Evolutionary conservation across 2,888 invertebrate genomes (phyloP).

Genomic region (Idaea aversata): DNA sequence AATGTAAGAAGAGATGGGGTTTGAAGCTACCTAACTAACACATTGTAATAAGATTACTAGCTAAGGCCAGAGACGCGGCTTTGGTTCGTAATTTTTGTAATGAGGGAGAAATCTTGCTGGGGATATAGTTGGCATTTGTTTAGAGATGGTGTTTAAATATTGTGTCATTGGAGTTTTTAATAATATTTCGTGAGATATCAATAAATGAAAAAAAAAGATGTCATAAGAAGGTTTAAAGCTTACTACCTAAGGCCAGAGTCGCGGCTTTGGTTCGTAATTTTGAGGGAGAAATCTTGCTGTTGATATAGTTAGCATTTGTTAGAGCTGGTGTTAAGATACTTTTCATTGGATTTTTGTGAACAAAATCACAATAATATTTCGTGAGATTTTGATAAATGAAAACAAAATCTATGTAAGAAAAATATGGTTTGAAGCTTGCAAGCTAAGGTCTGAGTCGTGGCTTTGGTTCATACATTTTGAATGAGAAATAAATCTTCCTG

Average conservation of each 20-base stretch:
- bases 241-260: slow-evolving; percentile 10
- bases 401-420: slow-evolving; percentile 45
- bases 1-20: slow-evolving; percentile 19
- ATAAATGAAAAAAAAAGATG: slow-evolving; percentile 38
- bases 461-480: too few relatives aligned
- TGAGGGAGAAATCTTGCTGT: too few relatives aligned
- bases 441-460: slow-evolving; percentile 10
- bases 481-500: too few relatives aligned
- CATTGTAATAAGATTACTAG: slow-evolving; percentile 17
- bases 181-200: too few relatives aligned
- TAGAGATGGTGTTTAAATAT: too few relatives aligned
- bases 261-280: not conserved
- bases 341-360: too few relatives aligned
- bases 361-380: too few relatives aligned
- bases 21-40: slow-evolving; percentile 9
- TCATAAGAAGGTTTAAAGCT: slow-evolving; percentile 5
- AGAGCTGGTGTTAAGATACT: too few relatives aligned
- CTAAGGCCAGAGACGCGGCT: slow-evolving; percentile 4
- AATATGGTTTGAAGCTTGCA: slow-evolving; percentile 11
- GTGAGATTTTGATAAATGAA: too few relatives aligned
- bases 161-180: too few relatives aligned
- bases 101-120: not conserved
- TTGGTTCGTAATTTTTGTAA: not conserved
- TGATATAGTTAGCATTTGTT: too few relatives aligned
- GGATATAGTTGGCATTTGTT: not conserved